Base-by-base conservation (phyloP, 1,140 invertebrate genomes). In the Papilio xuthus region DNA sequence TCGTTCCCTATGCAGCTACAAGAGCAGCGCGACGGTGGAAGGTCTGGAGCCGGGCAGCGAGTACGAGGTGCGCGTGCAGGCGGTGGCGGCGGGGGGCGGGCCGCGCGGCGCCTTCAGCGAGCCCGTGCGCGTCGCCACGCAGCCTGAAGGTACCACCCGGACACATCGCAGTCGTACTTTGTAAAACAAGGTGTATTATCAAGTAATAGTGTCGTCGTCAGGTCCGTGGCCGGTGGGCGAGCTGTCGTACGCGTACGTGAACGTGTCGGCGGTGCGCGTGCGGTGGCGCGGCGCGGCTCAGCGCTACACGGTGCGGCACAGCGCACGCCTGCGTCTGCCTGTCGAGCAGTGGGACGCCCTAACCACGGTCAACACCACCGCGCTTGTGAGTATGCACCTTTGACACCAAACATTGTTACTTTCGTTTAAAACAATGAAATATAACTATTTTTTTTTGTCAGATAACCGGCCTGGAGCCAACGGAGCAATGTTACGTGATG, bases 271-370 rank as follows among this genome's bases (percentile, higher is more conserved):
- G 0, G 56, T 91, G 9, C 82, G 80, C 0, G 87, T 92, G 42
- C 86, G 83, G 2, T 91, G 90, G 90, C 79, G 78, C 50, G 87
- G 86, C 1, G 74, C 76, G 1, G 79, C 83, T 0, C 83, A 78
- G 9, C 77, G 80, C 60, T 93, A 92, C 85, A 88, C 88, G 1
- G 90, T 93, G 44, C 83, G 81, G 71, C 85, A 93, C 85, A 91
- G 83, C 80, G 69, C 85, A 4, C 80, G 90, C 47, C 80, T 86
- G 10, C 81, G 80, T 8, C 77, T 88, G 71, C 91, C 90, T 0
- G 73, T 92, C 9, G 83, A 88, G 15, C 78, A 86, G 72, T 94
- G 93, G 93, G 80, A 84, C 9, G 78, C 85, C 0, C 74, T 87
- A 8, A 82, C 89, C n/a, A 86, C 86, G 26, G 60, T 79, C 8